phyloP scores from a whole-genome alignment of 2,888 invertebrate species.

The Drosophila villosipedis region DNA sequence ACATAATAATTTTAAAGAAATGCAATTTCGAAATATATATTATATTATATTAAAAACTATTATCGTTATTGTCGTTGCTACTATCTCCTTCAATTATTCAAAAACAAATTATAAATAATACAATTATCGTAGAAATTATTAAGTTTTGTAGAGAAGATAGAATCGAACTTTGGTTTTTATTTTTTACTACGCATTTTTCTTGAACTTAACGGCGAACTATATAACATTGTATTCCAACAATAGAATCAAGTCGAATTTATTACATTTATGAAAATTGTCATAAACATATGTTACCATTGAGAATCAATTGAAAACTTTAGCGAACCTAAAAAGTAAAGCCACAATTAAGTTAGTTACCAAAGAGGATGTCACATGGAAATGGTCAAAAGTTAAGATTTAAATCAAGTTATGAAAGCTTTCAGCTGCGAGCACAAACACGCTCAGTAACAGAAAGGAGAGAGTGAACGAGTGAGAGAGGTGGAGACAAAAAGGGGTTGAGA shows the following conservation, averaged over 20 bases:
- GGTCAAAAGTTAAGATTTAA: conserved; percentile 67
- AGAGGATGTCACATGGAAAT: conserved; percentile 33
- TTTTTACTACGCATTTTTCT: background rate
- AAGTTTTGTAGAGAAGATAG: background rate
- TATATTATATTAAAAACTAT: conserved; percentile 28
- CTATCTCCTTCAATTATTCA: background rate
- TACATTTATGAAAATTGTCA: background rate
- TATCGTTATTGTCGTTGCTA: background rate
- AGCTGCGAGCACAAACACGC: conserved; percentile 28
- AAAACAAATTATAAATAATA: background rate
- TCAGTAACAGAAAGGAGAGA: background rate
- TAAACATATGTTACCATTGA: background rate
- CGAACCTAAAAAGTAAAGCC: conserved; percentile 8
- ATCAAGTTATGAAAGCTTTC: conserved; percentile 73
- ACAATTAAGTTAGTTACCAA: conserved; percentile 32
- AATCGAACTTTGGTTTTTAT: background rate
- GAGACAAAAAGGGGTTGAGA: background rate
- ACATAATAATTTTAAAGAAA: conserved; percentile 72
- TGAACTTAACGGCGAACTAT: too few relatives aligned
- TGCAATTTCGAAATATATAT: conserved; percentile 74
- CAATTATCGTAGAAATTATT: background rate
- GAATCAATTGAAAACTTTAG: conserved; percentile 1
- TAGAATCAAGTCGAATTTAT: background rate
- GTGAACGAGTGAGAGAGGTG: background rate
- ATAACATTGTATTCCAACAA: background rate